A percentile compares a stretch with the other conserved stretches of the same genome.
Conservation (phyloP, 2,113 vertebrate species). For the Notarius quadriscutis region DNA sequence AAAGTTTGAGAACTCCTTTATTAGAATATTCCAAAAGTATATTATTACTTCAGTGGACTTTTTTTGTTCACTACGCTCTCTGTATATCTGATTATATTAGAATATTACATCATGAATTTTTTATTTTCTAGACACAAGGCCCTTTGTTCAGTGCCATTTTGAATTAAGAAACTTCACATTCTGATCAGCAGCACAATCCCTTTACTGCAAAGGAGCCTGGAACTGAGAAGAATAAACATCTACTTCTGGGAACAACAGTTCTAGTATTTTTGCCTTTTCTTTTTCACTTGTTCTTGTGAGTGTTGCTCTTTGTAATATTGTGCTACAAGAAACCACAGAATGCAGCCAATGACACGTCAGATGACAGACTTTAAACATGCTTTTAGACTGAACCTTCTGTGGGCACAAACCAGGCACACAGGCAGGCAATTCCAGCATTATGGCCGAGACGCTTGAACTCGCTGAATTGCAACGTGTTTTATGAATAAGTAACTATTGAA, state of each 20-base stretch:
- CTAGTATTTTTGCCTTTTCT: not conserved
- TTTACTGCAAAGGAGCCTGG: not conserved
- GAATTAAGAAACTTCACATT: too few species aligned
- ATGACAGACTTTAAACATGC: conserved; percentile 6
- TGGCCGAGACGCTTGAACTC: not conserved
- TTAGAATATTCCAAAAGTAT: not conserved
- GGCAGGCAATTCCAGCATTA: not conserved
- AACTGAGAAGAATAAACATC: not conserved
- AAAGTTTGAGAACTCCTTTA: not conserved
- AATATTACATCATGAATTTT: not conserved
- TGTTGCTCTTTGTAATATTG: conserved; percentile 10
- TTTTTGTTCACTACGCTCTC: not conserved
- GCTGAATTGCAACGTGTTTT: not conserved
- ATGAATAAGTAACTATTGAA: not conserved
- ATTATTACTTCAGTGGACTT: not conserved
- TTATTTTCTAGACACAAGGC: not conserved
- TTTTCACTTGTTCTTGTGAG: not conserved
- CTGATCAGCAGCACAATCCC: not conserved
- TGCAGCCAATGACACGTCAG: conserved; percentile 15
- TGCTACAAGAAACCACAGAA: conserved; percentile 7
- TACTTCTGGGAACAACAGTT: not conserved
- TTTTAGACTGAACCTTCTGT: conserved; percentile 8
- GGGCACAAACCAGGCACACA: conserved; percentile 1
- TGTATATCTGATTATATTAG: not conserved
- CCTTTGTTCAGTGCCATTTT: not conserved